phyloP scores from a whole-genome alignment of 2,888 invertebrate genomes.

The Lithosia quadra region DNA sequence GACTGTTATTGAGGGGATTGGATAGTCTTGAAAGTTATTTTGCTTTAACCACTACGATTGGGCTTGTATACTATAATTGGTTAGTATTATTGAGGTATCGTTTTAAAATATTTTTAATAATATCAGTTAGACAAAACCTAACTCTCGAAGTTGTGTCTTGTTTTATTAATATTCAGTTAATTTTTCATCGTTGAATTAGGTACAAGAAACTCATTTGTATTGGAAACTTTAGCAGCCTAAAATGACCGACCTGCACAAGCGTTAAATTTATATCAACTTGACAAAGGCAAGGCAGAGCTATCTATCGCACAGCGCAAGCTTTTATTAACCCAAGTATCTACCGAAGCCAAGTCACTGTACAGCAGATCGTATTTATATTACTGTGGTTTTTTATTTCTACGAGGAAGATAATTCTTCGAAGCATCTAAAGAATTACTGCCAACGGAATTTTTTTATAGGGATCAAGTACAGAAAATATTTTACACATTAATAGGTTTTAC shows the following conservation, averaged over 20 bases:
- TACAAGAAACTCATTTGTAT: background rate
- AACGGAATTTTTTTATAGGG: background rate
- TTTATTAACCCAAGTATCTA: background rate
- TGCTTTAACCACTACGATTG: background rate
- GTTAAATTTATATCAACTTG: background rate
- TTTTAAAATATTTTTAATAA: too few species aligned
- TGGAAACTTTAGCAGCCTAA: background rate
- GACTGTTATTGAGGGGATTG: background rate
- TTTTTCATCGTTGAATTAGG: background rate
- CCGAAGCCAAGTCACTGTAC: background rate
- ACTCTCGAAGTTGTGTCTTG: too few species aligned
- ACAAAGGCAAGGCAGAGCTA: too few species aligned
- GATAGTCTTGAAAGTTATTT: background rate
- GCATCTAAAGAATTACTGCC: background rate
- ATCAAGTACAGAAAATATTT: background rate
- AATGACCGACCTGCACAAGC: background rate
- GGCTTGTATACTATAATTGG: too few species aligned
- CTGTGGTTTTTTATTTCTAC: background rate
- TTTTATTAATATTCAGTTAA: background rate
- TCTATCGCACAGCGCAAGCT: background rate
- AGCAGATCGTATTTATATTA: background rate
- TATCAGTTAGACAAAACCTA: too few species aligned
- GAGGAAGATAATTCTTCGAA: background rate
- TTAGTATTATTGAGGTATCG: too few species aligned
- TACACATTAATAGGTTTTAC: background rate